phyloP scores from a whole-genome alignment of 2,797 vertebrate species.

The Chelonia mydas region DNA sequence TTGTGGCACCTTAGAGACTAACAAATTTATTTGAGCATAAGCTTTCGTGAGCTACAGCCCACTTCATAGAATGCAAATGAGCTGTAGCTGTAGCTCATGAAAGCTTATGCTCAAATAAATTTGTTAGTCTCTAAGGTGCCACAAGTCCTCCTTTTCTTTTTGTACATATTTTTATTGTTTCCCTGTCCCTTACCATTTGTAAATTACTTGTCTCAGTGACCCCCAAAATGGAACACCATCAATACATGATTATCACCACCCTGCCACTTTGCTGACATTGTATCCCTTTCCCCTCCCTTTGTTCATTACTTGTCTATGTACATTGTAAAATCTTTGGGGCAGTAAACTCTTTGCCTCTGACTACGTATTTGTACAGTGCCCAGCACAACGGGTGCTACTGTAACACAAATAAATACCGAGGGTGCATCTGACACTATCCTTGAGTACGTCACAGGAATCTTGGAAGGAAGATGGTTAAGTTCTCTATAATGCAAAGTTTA shows the following conservation, averaged over 20 bases:
- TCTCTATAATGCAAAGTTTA: background rate
- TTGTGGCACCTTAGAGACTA: too few relatives aligned
- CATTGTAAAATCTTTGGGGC: background rate
- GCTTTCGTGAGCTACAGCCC: too few relatives aligned
- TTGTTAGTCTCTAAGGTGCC: too few relatives aligned
- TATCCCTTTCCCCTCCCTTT: background rate
- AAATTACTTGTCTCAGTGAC: background rate
- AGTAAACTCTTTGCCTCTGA: background rate
- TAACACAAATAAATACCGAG: background rate
- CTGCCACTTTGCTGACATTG: background rate
- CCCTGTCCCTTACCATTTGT: background rate
- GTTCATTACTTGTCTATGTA: background rate
- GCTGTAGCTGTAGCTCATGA: too few relatives aligned
- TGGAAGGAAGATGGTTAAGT: background rate
- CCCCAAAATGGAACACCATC: background rate
- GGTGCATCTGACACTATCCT: background rate
- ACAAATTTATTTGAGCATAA: too few relatives aligned
- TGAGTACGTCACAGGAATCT: background rate
- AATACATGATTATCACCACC: background rate
- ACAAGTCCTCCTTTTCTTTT: too few relatives aligned
- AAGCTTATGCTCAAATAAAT: too few relatives aligned
- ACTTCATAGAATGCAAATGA: too few relatives aligned
- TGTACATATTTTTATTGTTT: background rate
- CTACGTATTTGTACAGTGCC: background rate
- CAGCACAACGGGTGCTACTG: background rate